Base-by-base conservation (phyloP, 2,888 invertebrate species). In the Disparrhopalites patrizii region DNA sequence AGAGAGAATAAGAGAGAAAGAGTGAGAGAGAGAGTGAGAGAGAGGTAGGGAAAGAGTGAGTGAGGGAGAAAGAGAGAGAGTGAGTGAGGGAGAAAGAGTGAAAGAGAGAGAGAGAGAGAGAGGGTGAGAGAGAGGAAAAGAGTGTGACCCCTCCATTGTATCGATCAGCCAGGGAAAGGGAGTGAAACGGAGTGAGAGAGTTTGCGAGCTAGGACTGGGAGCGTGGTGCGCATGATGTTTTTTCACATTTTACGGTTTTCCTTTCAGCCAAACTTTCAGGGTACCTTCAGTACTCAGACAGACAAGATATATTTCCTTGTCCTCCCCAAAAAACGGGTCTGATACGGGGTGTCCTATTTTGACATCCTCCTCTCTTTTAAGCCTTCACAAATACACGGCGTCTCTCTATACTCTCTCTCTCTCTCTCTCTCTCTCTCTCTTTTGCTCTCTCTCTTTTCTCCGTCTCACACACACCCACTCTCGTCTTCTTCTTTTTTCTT, bases 51-150 rank as follows among this genome's bases (percentile, higher is more conserved):
- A n/a, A n/a, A n/a, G n/a, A n/a, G n/a, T n/a, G n/a, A n/a, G n/a
- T n/a, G n/a, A n/a, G n/a, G n/a, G n/a, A n/a, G 43, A 13, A 43
- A 38, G 28, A 63, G 51, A 54, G 27, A 28, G 27, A 52, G 27
- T 38, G 40, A 30, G n/a, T n/a, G n/a, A n/a, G n/a, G n/a, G n/a
- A n/a, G n/a, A n/a, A n/a, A n/a, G n/a, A n/a, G n/a, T n/a, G n/a
- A n/a, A n/a, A n/a, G n/a, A n/a, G n/a, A n/a, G n/a, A n/a, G n/a
- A n/a, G n/a, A n/a, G n/a, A n/a, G 27, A 40, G 36, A 52, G 30
- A 43, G 33, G 54, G n/a, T 33, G 28, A 31, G 62, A 62, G 28
- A 62, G 62, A n/a, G n/a, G 31, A 43, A 61, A 43, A 40, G 15
- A 47, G 23, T 43, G 36, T 28, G 36, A 33, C 43, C 56, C 56